Evolutionary conservation across 2,797 vertebrate species (phyloP).

Genomic region (Phoebastria nigripes): DNA sequence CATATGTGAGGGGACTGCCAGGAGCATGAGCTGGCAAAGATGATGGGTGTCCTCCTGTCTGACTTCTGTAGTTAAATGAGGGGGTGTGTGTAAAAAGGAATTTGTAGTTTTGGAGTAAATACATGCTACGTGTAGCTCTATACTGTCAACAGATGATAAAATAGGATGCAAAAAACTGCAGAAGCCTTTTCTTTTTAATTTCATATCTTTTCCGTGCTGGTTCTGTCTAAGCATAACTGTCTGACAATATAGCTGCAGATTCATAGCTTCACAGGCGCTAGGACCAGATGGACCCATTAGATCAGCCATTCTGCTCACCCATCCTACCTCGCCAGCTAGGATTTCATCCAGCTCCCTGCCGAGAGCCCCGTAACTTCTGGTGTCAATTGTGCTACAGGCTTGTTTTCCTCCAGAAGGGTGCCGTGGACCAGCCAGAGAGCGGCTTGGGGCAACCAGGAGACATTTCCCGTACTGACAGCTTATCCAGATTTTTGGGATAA

Average conservation of each 20-base stretch:
- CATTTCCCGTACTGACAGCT: not conserved
- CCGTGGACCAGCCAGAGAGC: not conserved
- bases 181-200: not conserved
- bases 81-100: not conserved
- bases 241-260: conserved; percentile 1
- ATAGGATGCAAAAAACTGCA: not conserved
- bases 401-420: not conserved
- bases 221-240: not conserved
- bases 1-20: not conserved
- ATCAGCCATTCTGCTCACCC: conserved; percentile 8
- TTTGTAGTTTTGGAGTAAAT: not conserved
- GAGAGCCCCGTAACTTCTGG: not conserved
- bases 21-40: not conserved
- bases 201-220: not conserved
- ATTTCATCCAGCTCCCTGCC: conserved; percentile 9
- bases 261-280: not conserved
- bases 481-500: not conserved
- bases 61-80: not conserved
- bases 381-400: not conserved
- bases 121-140: not conserved
- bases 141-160: not conserved
- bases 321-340: not conserved
- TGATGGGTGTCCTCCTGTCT: not conserved
- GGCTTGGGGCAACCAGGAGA: not conserved
- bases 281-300: conserved; percentile 34